phyloP scores from a whole-genome alignment of 2,888 invertebrate species.

The Steromphala cineraria region DNA sequence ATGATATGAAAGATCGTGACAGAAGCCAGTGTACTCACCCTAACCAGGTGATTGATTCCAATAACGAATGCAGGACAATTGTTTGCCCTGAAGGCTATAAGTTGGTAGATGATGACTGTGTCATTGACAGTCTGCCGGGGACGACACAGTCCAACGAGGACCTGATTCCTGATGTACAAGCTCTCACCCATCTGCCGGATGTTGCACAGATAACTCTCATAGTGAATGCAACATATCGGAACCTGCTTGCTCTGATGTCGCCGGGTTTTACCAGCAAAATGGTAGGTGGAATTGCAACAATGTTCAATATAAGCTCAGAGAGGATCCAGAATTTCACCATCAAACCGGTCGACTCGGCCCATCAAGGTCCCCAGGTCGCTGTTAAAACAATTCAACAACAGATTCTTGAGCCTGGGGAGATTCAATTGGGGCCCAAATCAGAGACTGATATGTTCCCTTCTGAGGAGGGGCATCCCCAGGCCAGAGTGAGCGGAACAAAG shows the following conservation, averaged over 20 bases:
- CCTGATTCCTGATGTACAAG: not conserved
- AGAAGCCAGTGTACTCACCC: conserved; percentile 43
- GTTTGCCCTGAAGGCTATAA: conserved; percentile 4
- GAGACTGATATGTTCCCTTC: not conserved
- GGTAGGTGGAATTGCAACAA: conserved; percentile 32
- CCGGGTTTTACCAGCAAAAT: conserved; percentile 27
- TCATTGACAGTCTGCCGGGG: not conserved
- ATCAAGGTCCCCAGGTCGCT: not conserved
- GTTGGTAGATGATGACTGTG: not conserved
- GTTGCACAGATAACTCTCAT: conserved; percentile 44
- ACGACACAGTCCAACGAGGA: not conserved
- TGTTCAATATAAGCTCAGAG: conserved; percentile 47
- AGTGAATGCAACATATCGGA: conserved; percentile 44
- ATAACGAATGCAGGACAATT: conserved; percentile 23
- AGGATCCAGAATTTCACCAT: conserved; percentile 48
- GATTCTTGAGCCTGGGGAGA: not conserved
- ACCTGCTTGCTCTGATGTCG: conserved; percentile 23
- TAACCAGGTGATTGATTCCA: conserved; percentile 51
- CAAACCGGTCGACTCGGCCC: not conserved
- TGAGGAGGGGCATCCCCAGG: not conserved
- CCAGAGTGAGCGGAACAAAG: too few species aligned
- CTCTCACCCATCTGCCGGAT: conserved; percentile 27
- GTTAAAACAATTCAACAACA: conserved; percentile 5
- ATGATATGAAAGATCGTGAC: conserved; percentile 49
- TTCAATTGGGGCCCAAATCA: not conserved